These are phyloP conservation scores for Poecilobothrus nobilitatus DNA, from an alignment of 2,888 invertebrate genomes.

Conservation along the genomic window DNA sequence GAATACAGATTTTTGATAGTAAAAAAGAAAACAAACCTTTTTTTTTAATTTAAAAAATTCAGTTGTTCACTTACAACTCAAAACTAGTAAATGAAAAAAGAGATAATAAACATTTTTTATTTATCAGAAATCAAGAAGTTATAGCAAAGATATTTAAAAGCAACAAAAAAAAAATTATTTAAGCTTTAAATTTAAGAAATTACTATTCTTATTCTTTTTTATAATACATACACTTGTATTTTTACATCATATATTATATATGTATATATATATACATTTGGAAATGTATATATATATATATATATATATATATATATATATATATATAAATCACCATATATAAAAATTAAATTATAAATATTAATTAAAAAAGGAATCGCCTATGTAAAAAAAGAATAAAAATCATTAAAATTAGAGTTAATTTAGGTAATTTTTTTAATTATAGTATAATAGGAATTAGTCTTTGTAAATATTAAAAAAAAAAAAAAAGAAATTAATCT, in stretches of 20 bases:
- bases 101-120: too few species aligned
- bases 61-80: too few species aligned
- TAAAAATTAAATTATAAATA: background rate
- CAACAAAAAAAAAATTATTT: background rate
- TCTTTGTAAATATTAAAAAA: background rate
- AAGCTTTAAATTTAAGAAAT: background rate
- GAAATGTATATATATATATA: too few species aligned
- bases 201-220: background rate
- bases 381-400: conserved; percentile 2
- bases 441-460: background rate
- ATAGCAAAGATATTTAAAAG: background rate
- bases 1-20: background rate
- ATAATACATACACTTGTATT: too few species aligned
- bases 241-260: too few species aligned
- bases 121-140: background rate
- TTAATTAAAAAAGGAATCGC: background rate
- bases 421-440: background rate
- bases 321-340: background rate
- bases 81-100: too few species aligned
- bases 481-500: background rate
- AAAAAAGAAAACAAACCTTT: too few species aligned
- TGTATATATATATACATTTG: too few species aligned
- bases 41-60: too few species aligned
- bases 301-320: background rate
- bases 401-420: background rate